Evolutionary conservation across 1,140 invertebrate species (phyloP), one percentile per base, ranked within the genome.

Genomic region (Acromyrmex echinatior): DNA sequence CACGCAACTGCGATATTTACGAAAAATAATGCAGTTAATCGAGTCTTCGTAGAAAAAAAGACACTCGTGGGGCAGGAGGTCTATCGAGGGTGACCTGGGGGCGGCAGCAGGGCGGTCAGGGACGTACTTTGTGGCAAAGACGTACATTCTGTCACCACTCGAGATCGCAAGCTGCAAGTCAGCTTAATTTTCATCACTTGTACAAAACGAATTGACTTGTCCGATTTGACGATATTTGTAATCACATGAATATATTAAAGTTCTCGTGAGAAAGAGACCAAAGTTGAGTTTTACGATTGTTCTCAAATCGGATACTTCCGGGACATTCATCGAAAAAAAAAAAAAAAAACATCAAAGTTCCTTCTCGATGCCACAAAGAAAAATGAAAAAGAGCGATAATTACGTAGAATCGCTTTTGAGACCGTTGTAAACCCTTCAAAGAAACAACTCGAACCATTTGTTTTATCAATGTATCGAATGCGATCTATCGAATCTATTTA

Each of bases 101-200:
- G 92, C 93, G 93, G 94, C 94, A 94, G 88, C 87, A 92, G 93
- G 92, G 94, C 92, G 93, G 91, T 94, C 94, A 94, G 92, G 92
- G 92, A 92, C 87, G 94, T 95, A 95, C 94, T 95, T 95, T 95
- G 93, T 94, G 93, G 94, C 93, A 94, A 94, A 90, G 92, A 92
- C 89, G 76, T 25, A 82, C 58, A 70, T 60, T 78, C 68, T 45
- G 71, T 86, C 68, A 78, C 85, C 87, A 73, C 31, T 63, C 71
- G 88, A 91, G 71, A 90, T 91, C 80, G 70, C 86, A 53, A 63
- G 60, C 58, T 78, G 78, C 53, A 25, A 86, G 49, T 31, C 12
- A 63, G 21, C 60, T 63, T 63, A 66, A n/a, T 39, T 65, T 53
- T 66, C 45, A 45, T 49, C 31, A 35, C 62, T 65, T 28, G 18